phyloP scores from a whole-genome alignment of 2,113 vertebrate genomes.

The Himantopus leucocephalus region DNA sequence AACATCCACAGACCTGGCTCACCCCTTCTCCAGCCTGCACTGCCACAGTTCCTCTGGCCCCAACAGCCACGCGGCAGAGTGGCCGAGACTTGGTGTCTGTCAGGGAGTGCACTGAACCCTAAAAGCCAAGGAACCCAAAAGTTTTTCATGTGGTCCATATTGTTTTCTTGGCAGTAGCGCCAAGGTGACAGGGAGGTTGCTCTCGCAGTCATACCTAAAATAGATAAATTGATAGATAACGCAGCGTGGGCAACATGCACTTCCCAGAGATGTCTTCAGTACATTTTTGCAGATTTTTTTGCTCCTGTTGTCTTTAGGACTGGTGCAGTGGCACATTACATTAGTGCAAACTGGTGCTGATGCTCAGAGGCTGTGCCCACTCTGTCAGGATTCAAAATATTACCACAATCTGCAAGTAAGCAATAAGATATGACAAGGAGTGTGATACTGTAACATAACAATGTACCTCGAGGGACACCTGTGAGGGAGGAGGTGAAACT shows the following conservation, averaged over 20 bases:
- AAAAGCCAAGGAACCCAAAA: not conserved
- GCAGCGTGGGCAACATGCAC: not conserved
- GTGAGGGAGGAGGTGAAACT: constrained; percentile 46
- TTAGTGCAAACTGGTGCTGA: constrained; percentile 60
- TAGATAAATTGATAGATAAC: not conserved
- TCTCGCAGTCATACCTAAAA: not conserved
- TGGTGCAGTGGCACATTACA: constrained; percentile 47
- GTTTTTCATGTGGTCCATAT: not conserved
- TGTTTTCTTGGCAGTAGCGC: accelerated
- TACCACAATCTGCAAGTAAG: constrained; percentile 7
- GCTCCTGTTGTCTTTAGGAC: constrained; percentile 41
- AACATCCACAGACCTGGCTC: accelerated
- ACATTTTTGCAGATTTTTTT: not conserved
- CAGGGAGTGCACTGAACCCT: not conserved
- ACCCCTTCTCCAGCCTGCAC: not conserved
- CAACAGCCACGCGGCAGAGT: not conserved
- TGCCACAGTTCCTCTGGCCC: accelerated
- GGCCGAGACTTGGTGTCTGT: not conserved
- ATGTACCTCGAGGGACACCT: constrained; percentile 30
- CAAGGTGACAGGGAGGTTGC: not conserved
- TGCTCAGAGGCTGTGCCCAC: constrained; percentile 19
- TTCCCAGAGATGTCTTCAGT: not conserved
- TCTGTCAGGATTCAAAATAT: constrained; percentile 40
- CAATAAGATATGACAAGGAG: constrained; percentile 9
- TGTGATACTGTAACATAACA: constrained; percentile 24